Evolutionary conservation across 2,888 invertebrate species (phyloP).

Genomic region (Drosophila quasianomalipes): DNA sequence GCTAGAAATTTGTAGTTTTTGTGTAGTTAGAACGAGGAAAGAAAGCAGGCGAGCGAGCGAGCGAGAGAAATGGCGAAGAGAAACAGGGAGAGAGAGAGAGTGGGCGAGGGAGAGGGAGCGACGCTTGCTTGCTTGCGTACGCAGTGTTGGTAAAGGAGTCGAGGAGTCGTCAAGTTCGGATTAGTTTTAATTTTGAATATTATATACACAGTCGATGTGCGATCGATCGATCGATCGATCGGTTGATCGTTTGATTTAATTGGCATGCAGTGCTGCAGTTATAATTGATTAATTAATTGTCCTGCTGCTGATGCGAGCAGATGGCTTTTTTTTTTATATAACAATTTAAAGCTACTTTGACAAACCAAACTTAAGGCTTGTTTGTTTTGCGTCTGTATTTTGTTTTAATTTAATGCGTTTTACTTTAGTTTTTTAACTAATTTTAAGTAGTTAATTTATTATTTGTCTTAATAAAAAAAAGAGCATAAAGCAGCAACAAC

Average conservation of each 20-base stretch:
- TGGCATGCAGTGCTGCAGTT: constrained; percentile 8
- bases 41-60: background rate
- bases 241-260: background rate
- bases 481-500: constrained; percentile 28
- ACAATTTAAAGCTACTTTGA: constrained; percentile 48
- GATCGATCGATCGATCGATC: constrained; percentile 2
- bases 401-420: constrained; percentile 69
- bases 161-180: constrained; percentile 50
- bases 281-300: constrained; percentile 16
- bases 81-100: background rate
- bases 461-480: constrained; percentile 56
- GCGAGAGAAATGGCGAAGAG: constrained; percentile 10
- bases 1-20: constrained; percentile 63
- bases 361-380: constrained; percentile 49
- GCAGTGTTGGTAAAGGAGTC: constrained; percentile 49
- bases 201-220: constrained; percentile 7
- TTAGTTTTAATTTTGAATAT: constrained; percentile 52
- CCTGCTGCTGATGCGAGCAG: constrained; percentile 15
- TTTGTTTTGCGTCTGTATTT: constrained; percentile 72
- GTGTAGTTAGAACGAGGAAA: constrained; percentile 63
- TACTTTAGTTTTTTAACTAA: constrained; percentile 78
- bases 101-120: background rate
- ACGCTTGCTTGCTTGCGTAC: constrained; percentile 8
- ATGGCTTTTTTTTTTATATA: constrained; percentile 31
- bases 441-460: constrained; percentile 84